These are phyloP conservation scores for Hirundo rustica DNA, from an alignment of 2,797 vertebrate genomes.

Conservation along the genomic window DNA sequence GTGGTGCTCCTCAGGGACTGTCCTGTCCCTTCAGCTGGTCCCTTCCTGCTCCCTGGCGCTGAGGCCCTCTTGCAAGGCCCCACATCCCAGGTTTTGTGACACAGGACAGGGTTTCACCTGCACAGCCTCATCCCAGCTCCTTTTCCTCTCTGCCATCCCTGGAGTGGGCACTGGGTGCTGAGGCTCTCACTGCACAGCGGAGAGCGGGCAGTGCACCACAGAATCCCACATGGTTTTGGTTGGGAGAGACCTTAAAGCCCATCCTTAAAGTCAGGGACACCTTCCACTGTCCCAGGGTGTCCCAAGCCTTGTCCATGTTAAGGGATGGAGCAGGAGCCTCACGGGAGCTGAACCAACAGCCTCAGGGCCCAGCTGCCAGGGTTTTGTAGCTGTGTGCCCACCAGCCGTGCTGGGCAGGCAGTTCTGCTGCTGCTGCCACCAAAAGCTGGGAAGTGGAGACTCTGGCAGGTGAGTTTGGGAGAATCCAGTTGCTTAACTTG, in stretches of 20 bases:
- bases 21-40: background rate
- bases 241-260: background rate
- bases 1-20: background rate
- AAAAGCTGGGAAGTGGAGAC: background rate
- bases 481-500: background rate
- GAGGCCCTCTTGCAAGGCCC: background rate
- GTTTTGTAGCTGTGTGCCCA: background rate
- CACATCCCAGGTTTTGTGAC: background rate
- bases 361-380: background rate
- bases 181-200: background rate
- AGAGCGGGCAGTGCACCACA: background rate
- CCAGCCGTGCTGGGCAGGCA: background rate
- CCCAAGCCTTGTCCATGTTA: background rate
- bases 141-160: background rate
- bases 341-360: background rate
- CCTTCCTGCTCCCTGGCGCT: background rate
- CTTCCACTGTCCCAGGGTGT: background rate
- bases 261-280: background rate
- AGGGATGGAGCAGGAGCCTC: background rate
- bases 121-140: background rate
- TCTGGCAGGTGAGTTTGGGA: accelerated
- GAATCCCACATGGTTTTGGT: accelerated
- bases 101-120: background rate
- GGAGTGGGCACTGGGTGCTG: accelerated
- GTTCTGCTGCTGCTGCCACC: background rate